Base-by-base conservation (phyloP, 1,140 invertebrate genomes). In the Neoseiulus cucumeris region DNA sequence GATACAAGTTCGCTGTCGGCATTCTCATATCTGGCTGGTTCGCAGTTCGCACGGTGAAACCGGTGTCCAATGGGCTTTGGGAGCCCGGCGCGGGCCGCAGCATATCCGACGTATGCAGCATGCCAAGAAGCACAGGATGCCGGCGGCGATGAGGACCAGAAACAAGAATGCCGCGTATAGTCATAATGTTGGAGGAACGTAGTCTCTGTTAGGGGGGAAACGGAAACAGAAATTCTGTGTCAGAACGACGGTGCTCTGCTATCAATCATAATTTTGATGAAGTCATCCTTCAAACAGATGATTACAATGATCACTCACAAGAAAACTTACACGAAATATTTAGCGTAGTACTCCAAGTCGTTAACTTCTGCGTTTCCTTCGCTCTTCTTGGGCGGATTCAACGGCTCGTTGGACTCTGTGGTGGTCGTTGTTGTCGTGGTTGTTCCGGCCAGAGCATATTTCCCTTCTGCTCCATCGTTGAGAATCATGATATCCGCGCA, bases 1-100 rank as follows among this genome's bases (percentile, higher is more conserved):
- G n/a, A n/a, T n/a, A 39, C 33, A 9, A 9, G 33, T 39, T 4
- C 4, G 33, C 9, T 39, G 33, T n/a, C n/a, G 33, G 33, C 33
- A 39, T 39, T 9, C 33, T 59, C 22, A 59, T 17, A 59, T 59
- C 51, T 59, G 51, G 51, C 51, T 59, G 22, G 51, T 59, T 25
- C 51, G 51, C 6, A 59, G 17, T 25, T 59, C 51, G 14, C 25
- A 29, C 22, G 51, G 51, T 17, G 51, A 20, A 25, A 59, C 22
- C 33, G 51, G 51, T 2, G 51, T 59, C 51, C 51, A 59, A 20
- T 59, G 51, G 6, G 51, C 51, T 25, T 59, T 59, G 1, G 51
- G 51, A 25, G 51, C 51, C 22, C 51, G 51, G 12, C 51, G 14
- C 14, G 51, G 33, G 1, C 51, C 25, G 51, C 51, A 20, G 51